A percentile compares a stretch with the other conserved stretches of the same genome.
phyloP scores from a whole-genome alignment of 2,797 vertebrate species.

The Channa striata region DNA sequence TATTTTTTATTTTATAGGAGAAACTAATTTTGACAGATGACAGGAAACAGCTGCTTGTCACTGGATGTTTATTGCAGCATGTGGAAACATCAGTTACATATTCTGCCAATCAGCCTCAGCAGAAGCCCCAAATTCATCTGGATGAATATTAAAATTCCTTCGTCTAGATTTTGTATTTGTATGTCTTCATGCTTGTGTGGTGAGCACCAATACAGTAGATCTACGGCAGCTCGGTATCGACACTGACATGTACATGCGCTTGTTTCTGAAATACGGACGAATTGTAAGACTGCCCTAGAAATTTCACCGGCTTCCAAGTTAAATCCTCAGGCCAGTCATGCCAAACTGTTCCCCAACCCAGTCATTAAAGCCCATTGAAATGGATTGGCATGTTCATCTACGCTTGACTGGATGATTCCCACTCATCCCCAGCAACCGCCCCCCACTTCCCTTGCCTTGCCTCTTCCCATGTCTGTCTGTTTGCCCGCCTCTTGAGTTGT shows the following conservation, averaged over 20 bases:
- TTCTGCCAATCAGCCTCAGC: constrained; percentile 18
- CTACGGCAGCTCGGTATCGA: no score
- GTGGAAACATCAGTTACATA: constrained; percentile 30
- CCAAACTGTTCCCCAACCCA: constrained; percentile 52
- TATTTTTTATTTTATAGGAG: not conserved
- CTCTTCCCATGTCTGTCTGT: constrained; percentile 60
- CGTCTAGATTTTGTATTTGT: no score
- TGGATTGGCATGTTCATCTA: constrained; percentile 62
- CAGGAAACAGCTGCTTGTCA: constrained; percentile 41
- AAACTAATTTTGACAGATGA: constrained; percentile 40
- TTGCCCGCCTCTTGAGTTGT: constrained; percentile 67
- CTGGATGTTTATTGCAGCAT: constrained; percentile 21
- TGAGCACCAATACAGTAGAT: not conserved
- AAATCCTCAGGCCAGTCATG: constrained; percentile 43
- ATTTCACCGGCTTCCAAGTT: constrained; percentile 8
- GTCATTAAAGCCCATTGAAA: constrained; percentile 64
- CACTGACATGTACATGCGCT: no score
- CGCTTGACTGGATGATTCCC: constrained; percentile 61
- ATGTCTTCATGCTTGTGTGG: not conserved
- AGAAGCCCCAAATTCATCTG: not conserved
- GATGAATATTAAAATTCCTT: no score
- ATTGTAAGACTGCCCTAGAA: not conserved
- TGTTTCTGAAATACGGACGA: no score
- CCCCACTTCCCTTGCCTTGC: constrained; percentile 16
- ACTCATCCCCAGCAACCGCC: constrained; percentile 54